Percentiles rank a stretch among this genome's conserved stretches.
Evolutionary conservation across 1,140 invertebrate species (phyloP).

Genomic region (Chionoecetes opilio): DNA sequence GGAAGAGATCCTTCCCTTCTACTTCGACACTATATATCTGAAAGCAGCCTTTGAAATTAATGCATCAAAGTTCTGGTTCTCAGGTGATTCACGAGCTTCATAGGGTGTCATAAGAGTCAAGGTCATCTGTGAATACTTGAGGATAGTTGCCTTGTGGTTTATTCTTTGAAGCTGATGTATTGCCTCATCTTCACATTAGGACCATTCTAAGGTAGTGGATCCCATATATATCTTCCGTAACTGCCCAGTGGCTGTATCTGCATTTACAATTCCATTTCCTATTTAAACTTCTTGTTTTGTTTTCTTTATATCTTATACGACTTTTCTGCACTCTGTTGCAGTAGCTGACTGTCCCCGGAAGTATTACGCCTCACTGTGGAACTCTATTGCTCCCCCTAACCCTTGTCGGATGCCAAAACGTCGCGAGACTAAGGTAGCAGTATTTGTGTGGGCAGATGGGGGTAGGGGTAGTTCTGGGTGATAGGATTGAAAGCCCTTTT

Average conservation of each 20-base stretch:
- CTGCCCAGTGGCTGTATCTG: slow-evolving; percentile 67
- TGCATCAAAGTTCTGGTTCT: slow-evolving; percentile 73
- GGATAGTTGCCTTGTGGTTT: slow-evolving; percentile 52
- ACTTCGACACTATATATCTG: slow-evolving; percentile 68
- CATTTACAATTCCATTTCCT: slow-evolving; percentile 64
- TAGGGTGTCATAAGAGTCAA: slow-evolving; percentile 66
- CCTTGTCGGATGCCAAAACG: slow-evolving; percentile 74
- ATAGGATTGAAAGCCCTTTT: slow-evolving; percentile 76
- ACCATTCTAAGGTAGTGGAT: slow-evolving; percentile 75
- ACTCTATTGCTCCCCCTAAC: slow-evolving; percentile 63
- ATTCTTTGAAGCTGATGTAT: slow-evolving; percentile 68
- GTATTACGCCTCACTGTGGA: slow-evolving; percentile 73
- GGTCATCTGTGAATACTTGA: slow-evolving; percentile 58
- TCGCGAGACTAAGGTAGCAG: slow-evolving; percentile 69
- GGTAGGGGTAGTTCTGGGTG: slow-evolving; percentile 74
- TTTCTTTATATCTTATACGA: slow-evolving; percentile 62
- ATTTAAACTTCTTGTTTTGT: slow-evolving; percentile 47
- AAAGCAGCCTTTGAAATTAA: slow-evolving; percentile 69
- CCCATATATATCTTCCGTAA: slow-evolving; percentile 70
- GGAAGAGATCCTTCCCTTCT: slow-evolving; percentile 63
- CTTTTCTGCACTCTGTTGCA: slow-evolving; percentile 65
- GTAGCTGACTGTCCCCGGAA: slow-evolving; percentile 72
- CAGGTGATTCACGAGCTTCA: slow-evolving; percentile 70
- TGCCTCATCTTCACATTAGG: slow-evolving; percentile 70
- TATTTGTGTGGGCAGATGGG: slow-evolving; percentile 75